Conservation (phyloP, 2,797 vertebrate species). For the Sebastes trivittatus region DNA sequence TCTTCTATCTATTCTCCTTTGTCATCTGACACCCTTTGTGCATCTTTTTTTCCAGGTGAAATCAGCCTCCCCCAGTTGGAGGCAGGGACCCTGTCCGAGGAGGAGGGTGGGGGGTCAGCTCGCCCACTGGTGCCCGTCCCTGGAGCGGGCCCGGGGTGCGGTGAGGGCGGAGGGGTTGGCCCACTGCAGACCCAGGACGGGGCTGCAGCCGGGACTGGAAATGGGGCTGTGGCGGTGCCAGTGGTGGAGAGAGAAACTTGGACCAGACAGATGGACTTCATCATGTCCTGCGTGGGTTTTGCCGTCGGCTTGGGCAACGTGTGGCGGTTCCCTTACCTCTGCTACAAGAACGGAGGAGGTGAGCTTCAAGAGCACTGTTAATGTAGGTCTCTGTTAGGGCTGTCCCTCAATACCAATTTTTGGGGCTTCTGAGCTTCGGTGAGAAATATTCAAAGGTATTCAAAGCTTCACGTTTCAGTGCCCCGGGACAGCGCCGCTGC, state of each 20-base stretch:
- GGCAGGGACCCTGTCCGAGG: slow-evolving; percentile 73
- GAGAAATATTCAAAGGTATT: too few relatives aligned
- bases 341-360: slow-evolving; percentile 91
- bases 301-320: slow-evolving; percentile 88
- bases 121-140: slow-evolving; percentile 73
- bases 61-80: slow-evolving; percentile 76
- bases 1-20: not conserved
- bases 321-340: slow-evolving; percentile 89
- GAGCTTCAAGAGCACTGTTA: slow-evolving; percentile 44
- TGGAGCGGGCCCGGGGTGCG: slow-evolving; percentile 57
- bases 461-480: too few relatives aligned
- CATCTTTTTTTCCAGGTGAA: slow-evolving; percentile 65
- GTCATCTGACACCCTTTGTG: not conserved
- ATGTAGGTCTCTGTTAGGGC: not conserved
- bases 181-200: slow-evolving; percentile 64
- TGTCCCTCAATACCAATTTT: too few relatives aligned
- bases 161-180: slow-evolving; percentile 64
- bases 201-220: slow-evolving; percentile 35
- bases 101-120: slow-evolving; percentile 67
- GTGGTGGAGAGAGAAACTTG: slow-evolving; percentile 83
- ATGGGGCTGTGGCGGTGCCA: slow-evolving; percentile 48
- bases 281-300: slow-evolving; percentile 90
- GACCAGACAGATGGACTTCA: slow-evolving; percentile 90
- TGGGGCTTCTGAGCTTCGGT: too few relatives aligned
- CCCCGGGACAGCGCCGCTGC: too few relatives aligned